Conservation (phyloP, 2,888 invertebrate genomes). For the Tetrapedia diversipes region DNA sequence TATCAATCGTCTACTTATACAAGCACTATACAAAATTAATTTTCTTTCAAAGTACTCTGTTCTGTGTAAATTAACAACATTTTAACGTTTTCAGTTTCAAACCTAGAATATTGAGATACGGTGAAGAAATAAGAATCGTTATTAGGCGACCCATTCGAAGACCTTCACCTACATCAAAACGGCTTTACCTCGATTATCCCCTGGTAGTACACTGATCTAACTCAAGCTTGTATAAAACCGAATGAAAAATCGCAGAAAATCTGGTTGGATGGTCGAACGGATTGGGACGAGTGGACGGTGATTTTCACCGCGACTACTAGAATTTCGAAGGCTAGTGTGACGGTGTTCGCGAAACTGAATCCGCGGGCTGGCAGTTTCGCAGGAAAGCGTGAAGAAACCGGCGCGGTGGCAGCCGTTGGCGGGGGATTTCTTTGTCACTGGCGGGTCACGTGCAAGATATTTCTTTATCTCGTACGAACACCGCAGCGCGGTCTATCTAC, state of each 20-base stretch:
- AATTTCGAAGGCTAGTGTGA: not conserved
- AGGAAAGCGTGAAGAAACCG: conserved; percentile 13
- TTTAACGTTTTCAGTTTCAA: too few relatives aligned
- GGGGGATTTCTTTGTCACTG: conserved; percentile 52
- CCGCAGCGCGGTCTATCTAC: conserved; percentile 7
- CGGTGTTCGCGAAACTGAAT: conserved; percentile 50
- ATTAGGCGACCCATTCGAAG: not conserved
- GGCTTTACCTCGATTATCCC: conserved; percentile 14
- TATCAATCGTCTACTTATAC: too few relatives aligned
- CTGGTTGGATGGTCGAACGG: not conserved
- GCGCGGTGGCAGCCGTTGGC: conserved; percentile 11
- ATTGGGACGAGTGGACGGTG: not conserved
- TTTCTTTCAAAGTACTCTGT: too few relatives aligned
- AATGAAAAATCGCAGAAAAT: not conserved
- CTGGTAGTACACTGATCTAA: too few relatives aligned
- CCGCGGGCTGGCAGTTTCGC: not conserved
- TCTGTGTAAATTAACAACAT: too few relatives aligned
- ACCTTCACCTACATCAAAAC: not conserved
- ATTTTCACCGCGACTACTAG: not conserved
- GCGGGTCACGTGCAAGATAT: conserved; percentile 55
- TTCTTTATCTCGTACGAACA: conserved; percentile 45
- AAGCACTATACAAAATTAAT: too few relatives aligned
- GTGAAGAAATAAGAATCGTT: not conserved
- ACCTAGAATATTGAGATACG: too few relatives aligned
- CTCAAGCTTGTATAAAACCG: too few relatives aligned